A percentile compares a stretch with the other conserved stretches of the same genome.
These are phyloP conservation scores for Nanorana parkeri DNA, from an alignment of 2,113 vertebrate genomes.

Conservation along the genomic window DNA sequence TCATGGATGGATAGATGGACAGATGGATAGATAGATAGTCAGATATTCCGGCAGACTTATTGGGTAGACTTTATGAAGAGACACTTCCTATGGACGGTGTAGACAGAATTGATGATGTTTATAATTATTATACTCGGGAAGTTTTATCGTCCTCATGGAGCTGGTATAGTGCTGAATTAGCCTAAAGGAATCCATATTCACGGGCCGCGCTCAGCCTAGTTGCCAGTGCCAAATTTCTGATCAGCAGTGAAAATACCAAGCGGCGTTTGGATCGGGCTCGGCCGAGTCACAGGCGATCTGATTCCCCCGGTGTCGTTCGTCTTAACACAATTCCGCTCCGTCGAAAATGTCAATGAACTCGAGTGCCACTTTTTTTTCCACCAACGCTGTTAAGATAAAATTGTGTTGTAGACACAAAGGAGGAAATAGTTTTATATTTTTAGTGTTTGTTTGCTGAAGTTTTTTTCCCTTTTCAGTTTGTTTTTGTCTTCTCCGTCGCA, in stretches of 20 bases:
- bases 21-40: too few relatives aligned
- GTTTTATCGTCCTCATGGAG: background rate
- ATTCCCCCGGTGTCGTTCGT: background rate
- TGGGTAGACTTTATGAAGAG: too few relatives aligned
- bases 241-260: conserved; percentile 4
- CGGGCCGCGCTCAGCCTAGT: background rate
- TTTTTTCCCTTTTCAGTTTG: too few relatives aligned
- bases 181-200: background rate
- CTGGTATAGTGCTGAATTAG: background rate
- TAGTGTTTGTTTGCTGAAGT: too few relatives aligned
- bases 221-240: background rate
- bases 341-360: conserved; percentile 31
- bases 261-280: background rate
- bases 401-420: too few relatives aligned
- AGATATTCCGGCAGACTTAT: too few relatives aligned
- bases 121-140: too few relatives aligned
- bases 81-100: too few relatives aligned
- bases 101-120: too few relatives aligned
- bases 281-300: background rate
- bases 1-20: too few relatives aligned
- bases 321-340: conserved; percentile 1
- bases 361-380: background rate
- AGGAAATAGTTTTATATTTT: too few relatives aligned
- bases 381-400: background rate
- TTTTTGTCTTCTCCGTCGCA: too few relatives aligned